Evolutionary conservation across 2,113 vertebrate species (phyloP).

Genomic region (Bettongia penicillata): DNA sequence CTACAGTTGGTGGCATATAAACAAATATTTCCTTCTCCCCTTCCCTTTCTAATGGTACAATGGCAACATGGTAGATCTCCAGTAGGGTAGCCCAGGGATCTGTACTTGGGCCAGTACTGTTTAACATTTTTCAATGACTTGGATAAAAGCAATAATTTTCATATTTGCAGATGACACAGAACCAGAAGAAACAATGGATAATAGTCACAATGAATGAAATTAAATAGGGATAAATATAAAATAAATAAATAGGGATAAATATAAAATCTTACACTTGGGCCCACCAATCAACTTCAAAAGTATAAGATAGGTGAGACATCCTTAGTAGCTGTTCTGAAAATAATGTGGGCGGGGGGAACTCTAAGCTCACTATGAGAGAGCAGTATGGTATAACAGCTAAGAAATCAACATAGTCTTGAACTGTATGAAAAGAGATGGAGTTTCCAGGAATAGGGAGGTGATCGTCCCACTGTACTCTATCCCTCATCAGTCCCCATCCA

Average conservation of each 20-base stretch:
- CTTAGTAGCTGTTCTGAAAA: background rate
- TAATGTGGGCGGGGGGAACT: background rate
- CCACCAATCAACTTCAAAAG: background rate
- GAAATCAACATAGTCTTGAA: background rate
- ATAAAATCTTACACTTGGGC: background rate
- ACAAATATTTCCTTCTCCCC: background rate
- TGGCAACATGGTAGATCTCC: background rate
- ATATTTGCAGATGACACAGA: background rate
- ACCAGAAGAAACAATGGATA: background rate
- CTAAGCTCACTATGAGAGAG: background rate
- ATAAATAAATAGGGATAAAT: background rate
- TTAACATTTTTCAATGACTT: background rate
- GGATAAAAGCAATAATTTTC: background rate
- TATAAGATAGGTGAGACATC: background rate
- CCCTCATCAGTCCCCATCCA: background rate
- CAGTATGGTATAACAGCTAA: background rate
- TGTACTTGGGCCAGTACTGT: background rate
- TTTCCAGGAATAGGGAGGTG: background rate
- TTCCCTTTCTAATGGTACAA: background rate
- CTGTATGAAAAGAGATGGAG: background rate
- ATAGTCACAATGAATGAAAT: background rate
- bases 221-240: background rate
- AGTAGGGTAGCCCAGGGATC: background rate
- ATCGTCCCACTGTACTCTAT: background rate
- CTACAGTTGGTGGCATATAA: background rate